A percentile compares a stretch with the other conserved stretches of the same genome.
phyloP scores from a whole-genome alignment of 2,888 invertebrate species.

The Drosophila trichaetosa region DNA sequence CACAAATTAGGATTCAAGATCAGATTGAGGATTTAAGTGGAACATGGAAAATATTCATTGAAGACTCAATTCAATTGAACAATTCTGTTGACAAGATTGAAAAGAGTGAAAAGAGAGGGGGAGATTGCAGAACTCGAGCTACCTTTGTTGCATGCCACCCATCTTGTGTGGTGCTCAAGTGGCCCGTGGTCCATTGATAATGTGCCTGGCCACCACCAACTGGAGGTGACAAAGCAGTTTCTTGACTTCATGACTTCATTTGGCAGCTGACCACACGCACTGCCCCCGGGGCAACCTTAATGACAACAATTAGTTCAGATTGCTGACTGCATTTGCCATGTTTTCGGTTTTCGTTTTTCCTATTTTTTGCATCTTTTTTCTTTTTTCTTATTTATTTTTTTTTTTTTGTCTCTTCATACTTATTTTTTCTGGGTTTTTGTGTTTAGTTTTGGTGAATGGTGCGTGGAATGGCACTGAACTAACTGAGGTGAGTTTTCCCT shows the following conservation, averaged over 20 bases:
- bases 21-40: not conserved
- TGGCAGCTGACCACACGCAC: conserved; percentile 55
- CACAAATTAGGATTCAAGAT: not conserved
- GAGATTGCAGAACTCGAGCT: not conserved
- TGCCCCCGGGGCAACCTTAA: conserved; percentile 45
- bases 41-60: not conserved
- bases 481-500: conserved; percentile 21
- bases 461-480: not conserved
- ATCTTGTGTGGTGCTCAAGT: conserved; percentile 25
- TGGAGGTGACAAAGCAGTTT: conserved; percentile 44
- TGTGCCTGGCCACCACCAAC: conserved; percentile 3
- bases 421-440: not conserved
- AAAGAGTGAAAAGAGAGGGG: not conserved
- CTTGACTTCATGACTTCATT: conserved; percentile 38
- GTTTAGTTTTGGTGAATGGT: conserved; percentile 39
- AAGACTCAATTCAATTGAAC: conserved; percentile 29
- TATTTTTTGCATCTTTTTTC: conserved; percentile 4
- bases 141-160: conserved; percentile 46
- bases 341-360: conserved; percentile 9
- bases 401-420: not conserved
- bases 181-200: conserved; percentile 39
- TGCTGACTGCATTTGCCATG: conserved; percentile 22
- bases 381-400: not conserved
- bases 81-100: not conserved
- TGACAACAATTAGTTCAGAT: conserved; percentile 78